Conservation (phyloP, 1,140 invertebrate species). For the Telenomus remus region DNA sequence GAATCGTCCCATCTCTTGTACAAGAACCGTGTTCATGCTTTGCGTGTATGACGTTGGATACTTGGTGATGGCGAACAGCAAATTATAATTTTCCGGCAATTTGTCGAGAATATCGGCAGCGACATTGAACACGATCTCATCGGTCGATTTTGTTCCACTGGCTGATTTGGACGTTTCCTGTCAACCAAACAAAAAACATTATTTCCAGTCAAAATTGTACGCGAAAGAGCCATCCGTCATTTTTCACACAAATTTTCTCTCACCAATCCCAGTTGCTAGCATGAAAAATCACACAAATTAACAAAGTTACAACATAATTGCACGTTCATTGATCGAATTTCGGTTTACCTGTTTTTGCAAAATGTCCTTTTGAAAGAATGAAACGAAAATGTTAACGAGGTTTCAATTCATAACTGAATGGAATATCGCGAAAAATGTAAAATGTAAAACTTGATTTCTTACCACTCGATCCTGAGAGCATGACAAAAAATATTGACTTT, state of each 20-base stretch:
- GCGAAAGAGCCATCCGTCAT: no score
- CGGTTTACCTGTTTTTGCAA: constrained; percentile 65
- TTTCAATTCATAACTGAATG: background rate
- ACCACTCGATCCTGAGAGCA: constrained; percentile 70
- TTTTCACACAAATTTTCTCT: background rate
- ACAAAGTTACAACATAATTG: background rate
- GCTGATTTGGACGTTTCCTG: constrained; percentile 69
- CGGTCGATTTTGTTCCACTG: constrained; percentile 75
- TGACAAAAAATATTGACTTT: constrained; percentile 4
- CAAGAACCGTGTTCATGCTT: constrained; percentile 94
- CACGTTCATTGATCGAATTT: background rate
- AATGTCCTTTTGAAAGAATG: constrained; percentile 62
- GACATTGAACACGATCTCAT: constrained; percentile 83
- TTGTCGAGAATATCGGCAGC: constrained; percentile 83
- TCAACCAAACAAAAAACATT: no score
- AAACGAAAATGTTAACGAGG: constrained; percentile 29
- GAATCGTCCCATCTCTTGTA: constrained; percentile 95
- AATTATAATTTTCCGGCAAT: constrained; percentile 85
- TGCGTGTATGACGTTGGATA: constrained; percentile 89
- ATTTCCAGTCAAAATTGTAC: no score
- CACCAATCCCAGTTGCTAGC: constrained; percentile 49
- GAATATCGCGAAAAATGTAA: constrained; percentile 24
- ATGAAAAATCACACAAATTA: constrained; percentile 16
- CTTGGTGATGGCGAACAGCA: constrained; percentile 80
- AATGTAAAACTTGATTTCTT: constrained; percentile 51